Evolutionary conservation across 2,888 invertebrate genomes (phyloP), one percentile per base, ranked within the genome.

Genomic region (Cephonodes hylas): DNA sequence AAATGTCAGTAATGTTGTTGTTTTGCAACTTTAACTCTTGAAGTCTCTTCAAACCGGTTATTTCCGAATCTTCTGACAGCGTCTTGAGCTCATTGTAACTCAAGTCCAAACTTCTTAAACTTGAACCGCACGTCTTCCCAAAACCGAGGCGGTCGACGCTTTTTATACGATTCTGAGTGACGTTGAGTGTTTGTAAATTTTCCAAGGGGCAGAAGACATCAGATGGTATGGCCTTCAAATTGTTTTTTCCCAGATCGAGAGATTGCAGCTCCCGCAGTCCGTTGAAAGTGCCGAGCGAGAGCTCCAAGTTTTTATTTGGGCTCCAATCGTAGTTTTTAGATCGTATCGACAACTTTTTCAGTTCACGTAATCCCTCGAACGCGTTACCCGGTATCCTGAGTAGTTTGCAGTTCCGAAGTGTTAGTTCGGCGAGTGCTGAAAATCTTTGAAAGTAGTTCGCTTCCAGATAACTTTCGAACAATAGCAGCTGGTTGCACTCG

Each of bases 321-420:
- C 94, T 94, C 97, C 97, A 97, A 64, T 96, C 95, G 61, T 94
- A 93, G 88, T 97, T 97, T 85, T 95, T 94, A 44, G 97, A 96
- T 79, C 96, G 95, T 64, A 98, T 93, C 58, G 95, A 94, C 64
- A 98, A 93, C 77, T 95, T 95, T 87, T 96, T 96, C 66, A 98
- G 93, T 75, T 96, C 96, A 70, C 94, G 94, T 66, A 98, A 93
- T 20, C 97, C 97, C 76, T 96, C 95, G 84, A 98, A 97, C 27
- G 96, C 94, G 74, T 95, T 95, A 38, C 95, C 93, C 31, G 96
- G 96, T 80, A 97, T 90, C 66, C 95, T 94, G 65, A 96, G 93
- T 69, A 97, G 91, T 88, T 97, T 97, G 89, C 97, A 97, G 75
- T 95, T 95, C 70, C 94, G 94, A 69, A 98, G 89, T 70, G 94